Evolutionary conservation across 2,888 invertebrate genomes (phyloP).

Genomic region (Dicranocentrus wangi): DNA sequence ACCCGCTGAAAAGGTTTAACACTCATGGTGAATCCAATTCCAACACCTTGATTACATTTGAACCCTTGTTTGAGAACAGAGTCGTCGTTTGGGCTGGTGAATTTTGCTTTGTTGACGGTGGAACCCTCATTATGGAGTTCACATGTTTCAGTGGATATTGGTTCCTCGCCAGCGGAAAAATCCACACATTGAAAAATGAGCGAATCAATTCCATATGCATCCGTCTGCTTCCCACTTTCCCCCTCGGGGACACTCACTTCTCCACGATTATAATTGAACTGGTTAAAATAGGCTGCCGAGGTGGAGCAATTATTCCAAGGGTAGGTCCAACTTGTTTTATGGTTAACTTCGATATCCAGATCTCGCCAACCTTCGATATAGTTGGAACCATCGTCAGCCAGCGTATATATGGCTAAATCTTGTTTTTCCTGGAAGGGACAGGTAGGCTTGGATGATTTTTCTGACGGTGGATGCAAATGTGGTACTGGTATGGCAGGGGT

Average conservation of each 20-base stretch:
- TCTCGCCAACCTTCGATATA: slow-evolving; percentile 25
- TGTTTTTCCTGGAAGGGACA: neutral
- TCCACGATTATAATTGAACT: neutral
- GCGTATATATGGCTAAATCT: neutral
- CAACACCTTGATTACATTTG: slow-evolving; percentile 12
- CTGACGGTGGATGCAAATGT: neutral
- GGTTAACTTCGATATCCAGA: slow-evolving; percentile 25
- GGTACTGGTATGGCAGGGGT: too few relatives aligned
- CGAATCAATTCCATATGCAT: slow-evolving; percentile 14
- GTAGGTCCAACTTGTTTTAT: slow-evolving; percentile 11
- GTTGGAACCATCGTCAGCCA: neutral
- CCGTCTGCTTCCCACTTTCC: neutral
- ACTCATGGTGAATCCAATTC: slow-evolving; percentile 12
- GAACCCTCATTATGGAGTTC: neutral
- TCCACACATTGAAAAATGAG: slow-evolving; percentile 15
- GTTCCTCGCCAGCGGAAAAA: neutral
- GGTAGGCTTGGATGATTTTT: neutral
- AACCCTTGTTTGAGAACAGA: neutral
- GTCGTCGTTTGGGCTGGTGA: neutral
- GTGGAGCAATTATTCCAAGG: slow-evolving; percentile 6
- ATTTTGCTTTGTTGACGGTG: neutral
- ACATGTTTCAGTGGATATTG: too few relatives aligned
- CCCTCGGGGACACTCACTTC: neutral
- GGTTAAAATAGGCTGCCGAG: neutral
- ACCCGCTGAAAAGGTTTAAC: slow-evolving; percentile 11